Percentiles rank a stretch among this genome's conserved stretches.
phyloP scores from a whole-genome alignment of 2,113 vertebrate species.

The Meriones unguiculatus region DNA sequence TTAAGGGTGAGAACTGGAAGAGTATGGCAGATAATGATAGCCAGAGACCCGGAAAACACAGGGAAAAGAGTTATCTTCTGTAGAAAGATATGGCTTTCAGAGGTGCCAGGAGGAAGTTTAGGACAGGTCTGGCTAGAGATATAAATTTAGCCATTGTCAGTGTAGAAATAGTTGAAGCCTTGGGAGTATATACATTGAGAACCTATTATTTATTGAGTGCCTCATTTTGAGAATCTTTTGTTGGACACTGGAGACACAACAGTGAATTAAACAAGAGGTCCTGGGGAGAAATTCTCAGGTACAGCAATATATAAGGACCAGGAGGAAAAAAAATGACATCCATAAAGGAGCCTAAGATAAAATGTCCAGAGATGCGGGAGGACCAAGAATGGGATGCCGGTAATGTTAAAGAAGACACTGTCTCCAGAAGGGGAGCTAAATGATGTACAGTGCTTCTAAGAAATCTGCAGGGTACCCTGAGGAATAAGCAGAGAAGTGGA shows the following conservation, averaged over 20 bases:
- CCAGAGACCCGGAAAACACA: background rate
- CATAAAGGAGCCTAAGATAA: background rate
- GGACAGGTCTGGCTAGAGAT: background rate
- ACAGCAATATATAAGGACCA: background rate
- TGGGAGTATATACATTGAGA: background rate
- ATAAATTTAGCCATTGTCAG: background rate
- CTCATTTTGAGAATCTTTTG: background rate
- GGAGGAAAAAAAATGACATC: background rate
- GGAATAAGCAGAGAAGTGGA: background rate
- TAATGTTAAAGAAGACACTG: background rate
- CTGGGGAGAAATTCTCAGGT: background rate
- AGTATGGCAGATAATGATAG: background rate
- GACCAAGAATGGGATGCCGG: background rate
- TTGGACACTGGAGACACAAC: background rate
- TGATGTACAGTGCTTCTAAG: background rate
- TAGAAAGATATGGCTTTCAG: background rate
- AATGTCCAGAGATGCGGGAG: background rate
- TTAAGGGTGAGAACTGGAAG: background rate
- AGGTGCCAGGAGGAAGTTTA: background rate
- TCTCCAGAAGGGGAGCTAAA: background rate
- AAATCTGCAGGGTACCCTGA: background rate
- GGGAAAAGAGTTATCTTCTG: background rate
- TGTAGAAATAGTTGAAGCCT: background rate
- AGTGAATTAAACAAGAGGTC: slow-evolving; percentile 10
- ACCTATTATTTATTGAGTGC: background rate